Evolutionary conservation across 1,140 invertebrate genomes (phyloP).

Genomic region (Sarcophaga bullata): DNA sequence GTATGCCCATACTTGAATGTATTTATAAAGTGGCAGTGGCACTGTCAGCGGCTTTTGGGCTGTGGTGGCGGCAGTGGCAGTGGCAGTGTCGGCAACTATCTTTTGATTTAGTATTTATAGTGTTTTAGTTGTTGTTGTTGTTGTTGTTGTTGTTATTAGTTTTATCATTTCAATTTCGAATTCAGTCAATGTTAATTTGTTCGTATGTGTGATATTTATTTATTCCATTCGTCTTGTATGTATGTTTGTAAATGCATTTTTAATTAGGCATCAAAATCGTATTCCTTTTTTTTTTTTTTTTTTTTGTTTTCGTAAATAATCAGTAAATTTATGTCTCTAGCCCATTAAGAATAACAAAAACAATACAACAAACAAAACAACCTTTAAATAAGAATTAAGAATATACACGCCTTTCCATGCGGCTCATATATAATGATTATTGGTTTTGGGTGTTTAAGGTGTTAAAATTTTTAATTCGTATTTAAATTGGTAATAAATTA

Average conservation of each 20-base stretch:
- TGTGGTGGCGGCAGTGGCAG: not conserved
- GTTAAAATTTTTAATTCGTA: slow-evolving; percentile 24
- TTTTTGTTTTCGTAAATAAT: slow-evolving; percentile 7
- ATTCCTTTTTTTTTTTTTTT: too few species aligned
- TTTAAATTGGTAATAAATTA: slow-evolving; percentile 1
- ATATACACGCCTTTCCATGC: not conserved
- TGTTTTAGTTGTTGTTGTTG: slow-evolving; percentile 4
- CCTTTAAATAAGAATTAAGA: not conserved
- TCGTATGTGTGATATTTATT: not conserved
- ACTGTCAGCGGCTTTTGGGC: not conserved
- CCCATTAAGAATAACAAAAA: not conserved
- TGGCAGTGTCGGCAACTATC: slow-evolving; percentile 25
- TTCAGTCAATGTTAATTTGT: slow-evolving; percentile 31
- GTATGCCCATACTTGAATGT: not conserved
- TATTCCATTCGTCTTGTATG: slow-evolving; percentile 8
- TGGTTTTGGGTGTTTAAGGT: slow-evolving; percentile 16
- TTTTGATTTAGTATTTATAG: slow-evolving; percentile 28
- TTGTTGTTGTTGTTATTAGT: not conserved
- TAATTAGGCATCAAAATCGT: slow-evolving; percentile 37
- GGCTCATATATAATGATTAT: slow-evolving; percentile 1
- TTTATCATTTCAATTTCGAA: not conserved
- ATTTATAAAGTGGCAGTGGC: slow-evolving; percentile 34
- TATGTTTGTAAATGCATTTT: slow-evolving; percentile 35
- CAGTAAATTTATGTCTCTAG: slow-evolving; percentile 26
- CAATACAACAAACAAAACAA: not conserved